Evolutionary conservation across 2,888 invertebrate genomes (phyloP), one percentile per base, ranked within the genome.

Genomic region (Leptinotarsa rubiginosa): DNA sequence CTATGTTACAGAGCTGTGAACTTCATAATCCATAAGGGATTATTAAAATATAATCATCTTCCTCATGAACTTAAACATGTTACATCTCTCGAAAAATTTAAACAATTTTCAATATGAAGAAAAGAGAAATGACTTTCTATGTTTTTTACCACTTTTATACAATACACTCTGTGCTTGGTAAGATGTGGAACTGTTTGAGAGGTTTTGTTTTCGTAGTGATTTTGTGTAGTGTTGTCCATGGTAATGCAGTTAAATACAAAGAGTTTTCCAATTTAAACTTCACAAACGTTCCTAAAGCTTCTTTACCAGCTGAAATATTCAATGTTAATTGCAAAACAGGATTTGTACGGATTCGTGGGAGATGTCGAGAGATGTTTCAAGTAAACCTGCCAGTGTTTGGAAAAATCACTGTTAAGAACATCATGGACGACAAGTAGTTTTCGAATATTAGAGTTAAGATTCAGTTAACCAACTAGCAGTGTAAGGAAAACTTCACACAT

Each of bases 261-360:
- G 70, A 70, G 1, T 75, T 75, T 50, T 67, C 69, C 18, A 68
- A 72, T 22, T 50, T 31, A 12, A 20, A 52, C 10, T 41, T 22
- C 18, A 41, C 47, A 15, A 47, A 41, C n/a, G 18, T 16, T 2
- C 2, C 64, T 15, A 18, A 5, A 10, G 1, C 13, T 4, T 1
- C 70, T 15, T n/a, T 64, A 10, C 7, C 62, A 50, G 67, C 72
- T 2, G 12, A 59, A 25, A 66, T 74, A 47, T 59, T 74, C 13
- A 66, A 7, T 15, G 70, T 66, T 10, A 66, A 65, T 18, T 74
- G 74, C 54, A 74, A 59, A 70, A 4, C 7, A 47, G 74, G 74
- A 56, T 70, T 65, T 18, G 65, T 70, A 15, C n/a, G 47, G 3
- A 65, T 70, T 31, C 65, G 54, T 59, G 74, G 74, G 41, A 70